Evolutionary conservation across 2,888 invertebrate genomes (phyloP).

Genomic region (Acanthosepion esculentum): DNA sequence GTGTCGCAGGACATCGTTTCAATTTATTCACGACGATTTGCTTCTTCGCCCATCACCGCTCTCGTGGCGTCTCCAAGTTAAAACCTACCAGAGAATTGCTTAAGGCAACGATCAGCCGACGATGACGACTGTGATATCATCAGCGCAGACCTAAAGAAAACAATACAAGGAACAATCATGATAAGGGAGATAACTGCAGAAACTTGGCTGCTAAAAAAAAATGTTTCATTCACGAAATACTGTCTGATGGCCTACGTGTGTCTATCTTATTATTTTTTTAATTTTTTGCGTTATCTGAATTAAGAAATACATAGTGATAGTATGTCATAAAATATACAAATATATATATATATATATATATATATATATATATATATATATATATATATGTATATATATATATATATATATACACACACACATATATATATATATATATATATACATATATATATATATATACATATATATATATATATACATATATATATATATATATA

Average conservation of each 20-base stretch:
- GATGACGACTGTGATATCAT: neutral
- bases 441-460: too few relatives aligned
- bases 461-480: too few relatives aligned
- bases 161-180: neutral
- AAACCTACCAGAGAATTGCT: neutral
- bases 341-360: neutral
- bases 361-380: neutral
- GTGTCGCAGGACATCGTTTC: neutral
- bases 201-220: neutral
- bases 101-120: neutral
- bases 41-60: neutral
- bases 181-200: neutral
- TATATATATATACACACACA: neutral
- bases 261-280: neutral
- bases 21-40: conserved; percentile 14
- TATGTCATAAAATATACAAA: neutral
- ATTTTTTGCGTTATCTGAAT: neutral
- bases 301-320: neutral
- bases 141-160: neutral
- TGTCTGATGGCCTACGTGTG: neutral
- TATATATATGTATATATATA: neutral
- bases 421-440: too few relatives aligned
- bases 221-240: neutral
- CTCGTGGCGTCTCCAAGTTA: neutral
- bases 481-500: too few relatives aligned